phyloP scores from a whole-genome alignment of 2,888 invertebrate genomes.

The Hedya salicella region DNA sequence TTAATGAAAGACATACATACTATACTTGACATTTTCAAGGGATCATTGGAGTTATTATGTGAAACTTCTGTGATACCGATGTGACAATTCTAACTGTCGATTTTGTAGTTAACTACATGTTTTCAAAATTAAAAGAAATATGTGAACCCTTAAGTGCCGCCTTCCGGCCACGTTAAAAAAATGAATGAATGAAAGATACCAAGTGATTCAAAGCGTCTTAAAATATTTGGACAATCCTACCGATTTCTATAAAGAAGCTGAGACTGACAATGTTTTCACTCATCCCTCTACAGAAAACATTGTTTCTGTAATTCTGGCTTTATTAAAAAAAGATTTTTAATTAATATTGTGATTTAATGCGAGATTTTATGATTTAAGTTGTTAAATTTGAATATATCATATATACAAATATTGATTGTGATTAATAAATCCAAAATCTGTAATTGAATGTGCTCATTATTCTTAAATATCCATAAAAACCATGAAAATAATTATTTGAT shows the following conservation, averaged over 20 bases:
- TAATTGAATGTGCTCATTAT: too few species aligned
- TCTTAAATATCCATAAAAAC: too few species aligned
- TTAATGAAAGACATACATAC: slow-evolving; percentile 1
- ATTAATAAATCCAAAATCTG: too few species aligned
- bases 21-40: not conserved
- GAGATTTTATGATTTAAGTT: too few species aligned
- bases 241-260: not conserved
- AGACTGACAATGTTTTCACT: not conserved
- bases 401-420: too few species aligned
- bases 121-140: not conserved
- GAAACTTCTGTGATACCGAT: not conserved
- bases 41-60: not conserved
- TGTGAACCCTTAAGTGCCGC: not conserved
- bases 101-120: not conserved
- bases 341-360: too few species aligned
- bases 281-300: slow-evolving; percentile 8
- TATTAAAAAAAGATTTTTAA: not conserved
- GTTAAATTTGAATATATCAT: too few species aligned
- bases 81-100: slow-evolving; percentile 6
- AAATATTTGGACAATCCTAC: slow-evolving; percentile 9
- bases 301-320: not conserved
- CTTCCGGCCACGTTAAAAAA: not conserved
- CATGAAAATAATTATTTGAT: too few species aligned
- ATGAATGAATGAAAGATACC: slow-evolving; percentile 7
- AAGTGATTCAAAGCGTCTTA: slow-evolving; percentile 4